Conservation (phyloP, 2,888 invertebrate species). For the Automeris io region DNA sequence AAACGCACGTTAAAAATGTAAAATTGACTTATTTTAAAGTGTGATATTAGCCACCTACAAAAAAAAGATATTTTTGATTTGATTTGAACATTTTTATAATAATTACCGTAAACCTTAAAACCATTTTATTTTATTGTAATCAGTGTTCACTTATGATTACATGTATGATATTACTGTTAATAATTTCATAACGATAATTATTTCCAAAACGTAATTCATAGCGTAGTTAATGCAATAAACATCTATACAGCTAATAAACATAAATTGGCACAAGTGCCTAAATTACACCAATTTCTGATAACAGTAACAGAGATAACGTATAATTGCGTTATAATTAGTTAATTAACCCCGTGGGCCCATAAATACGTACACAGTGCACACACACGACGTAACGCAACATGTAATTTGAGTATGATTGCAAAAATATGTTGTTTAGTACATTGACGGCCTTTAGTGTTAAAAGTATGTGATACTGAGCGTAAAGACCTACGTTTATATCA, state of each 20-base stretch:
- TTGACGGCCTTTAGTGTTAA: not conserved
- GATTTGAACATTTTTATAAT: too few relatives aligned
- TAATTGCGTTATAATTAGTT: constrained; percentile 5
- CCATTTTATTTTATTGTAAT: too few relatives aligned
- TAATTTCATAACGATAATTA: not conserved
- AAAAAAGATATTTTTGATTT: too few relatives aligned
- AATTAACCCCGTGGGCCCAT: constrained; percentile 3
- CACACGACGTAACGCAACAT: constrained; percentile 1
- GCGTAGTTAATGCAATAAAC: not conserved
- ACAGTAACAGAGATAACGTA: constrained; percentile 1
- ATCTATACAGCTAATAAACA: not conserved
- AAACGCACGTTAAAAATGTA: too few relatives aligned
- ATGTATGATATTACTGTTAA: not conserved
- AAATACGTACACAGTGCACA: not conserved
- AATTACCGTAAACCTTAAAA: too few relatives aligned
- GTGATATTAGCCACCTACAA: too few relatives aligned
- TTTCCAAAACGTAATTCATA: not conserved
- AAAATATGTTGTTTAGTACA: not conserved
- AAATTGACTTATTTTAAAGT: too few relatives aligned
- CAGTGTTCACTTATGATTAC: too few relatives aligned
- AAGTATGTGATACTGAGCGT: too few relatives aligned
- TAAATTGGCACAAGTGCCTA: not conserved
- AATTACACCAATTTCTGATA: not conserved
- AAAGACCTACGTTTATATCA: too few relatives aligned
- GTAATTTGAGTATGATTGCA: too few relatives aligned